Evolutionary conservation across 1,140 invertebrate species (phyloP), one percentile per base, ranked within the genome.

Genomic region (Berghia stephanieae): DNA sequence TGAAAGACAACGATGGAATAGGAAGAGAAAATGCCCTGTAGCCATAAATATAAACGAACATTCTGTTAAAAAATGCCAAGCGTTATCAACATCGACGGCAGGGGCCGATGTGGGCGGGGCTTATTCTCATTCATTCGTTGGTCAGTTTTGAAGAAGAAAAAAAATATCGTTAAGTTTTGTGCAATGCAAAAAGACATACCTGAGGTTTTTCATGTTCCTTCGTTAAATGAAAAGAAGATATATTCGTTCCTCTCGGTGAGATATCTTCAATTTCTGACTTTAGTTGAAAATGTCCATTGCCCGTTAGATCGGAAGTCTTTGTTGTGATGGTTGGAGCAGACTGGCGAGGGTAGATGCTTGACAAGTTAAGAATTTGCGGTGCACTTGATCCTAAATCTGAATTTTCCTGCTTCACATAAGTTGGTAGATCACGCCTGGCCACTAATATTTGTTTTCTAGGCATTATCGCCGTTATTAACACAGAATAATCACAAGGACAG

Each of bases 371-470:
- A 67, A 84, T 84, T 72, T 86, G 83, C 27, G 78, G 81, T 38
- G 83, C 81, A 73, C 80, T 78, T 68, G 79, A 78, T 55, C 49
- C 76, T 66, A 75, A 70, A 31, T 85, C 85, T 27, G 69, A 13
- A 13, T 77, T 75, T 78, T 86, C 85, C 74, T 84, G 83, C 73
- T 86, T 86, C 1, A 86, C 67, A 72, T 83, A 67, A 74, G 81
- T 77, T 49, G 82, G 72, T 78, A 81, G 83, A 66, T 80, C 81
- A 75, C 81, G 78, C 71, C 79, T 80, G 60, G 79, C 81, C 44
- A 81, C 79, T 49, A 83, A 52, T 57, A 81, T 75, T 77, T 81
- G 81, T 73, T 83, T 85, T 67, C 84, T 82, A 78, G 84, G 82
- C 85, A 86, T 86, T n/a, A n/a, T n/a, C n/a, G 75, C 40, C 74